Conservation (phyloP, 1,140 invertebrate species). For the Drosophila asahinai region DNA sequence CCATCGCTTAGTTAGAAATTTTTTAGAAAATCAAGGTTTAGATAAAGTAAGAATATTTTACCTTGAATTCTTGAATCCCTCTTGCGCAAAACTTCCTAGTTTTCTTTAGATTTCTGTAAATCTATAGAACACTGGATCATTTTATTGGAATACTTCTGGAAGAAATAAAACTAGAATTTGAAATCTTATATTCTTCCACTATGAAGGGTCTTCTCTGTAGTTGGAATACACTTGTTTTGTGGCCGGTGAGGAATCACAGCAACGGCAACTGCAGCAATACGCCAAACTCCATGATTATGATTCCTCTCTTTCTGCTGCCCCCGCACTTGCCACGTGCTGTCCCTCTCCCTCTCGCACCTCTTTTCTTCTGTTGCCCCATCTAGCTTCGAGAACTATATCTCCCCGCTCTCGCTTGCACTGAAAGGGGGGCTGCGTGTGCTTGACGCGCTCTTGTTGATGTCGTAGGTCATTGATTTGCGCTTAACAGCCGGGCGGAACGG, state of each 20-base stretch:
- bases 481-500: constrained; percentile 61
- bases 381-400: constrained; percentile 31
- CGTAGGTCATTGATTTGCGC: constrained; percentile 83
- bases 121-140: no score
- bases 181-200: no score
- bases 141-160: no score
- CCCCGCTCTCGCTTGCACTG: constrained; percentile 28
- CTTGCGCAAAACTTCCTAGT: no score
- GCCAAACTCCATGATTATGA: constrained; percentile 19
- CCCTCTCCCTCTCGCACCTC: constrained; percentile 5
- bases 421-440: constrained; percentile 32
- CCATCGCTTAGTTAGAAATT: not conserved
- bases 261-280: constrained; percentile 14
- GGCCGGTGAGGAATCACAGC: constrained; percentile 6
- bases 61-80: not conserved
- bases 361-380: constrained; percentile 22
- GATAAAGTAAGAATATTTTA: not conserved
- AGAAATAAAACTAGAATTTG: no score
- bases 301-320: not conserved
- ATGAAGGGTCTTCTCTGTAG: not conserved
- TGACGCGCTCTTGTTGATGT: constrained; percentile 69
- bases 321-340: constrained; percentile 21
- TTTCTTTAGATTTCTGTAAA: no score
- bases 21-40: not conserved
- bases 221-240: constrained; percentile 13